Evolutionary conservation across 2,797 vertebrate species (phyloP), one percentile per base, ranked within the genome.

Genomic region (Gadopsis bispinosus): DNA sequence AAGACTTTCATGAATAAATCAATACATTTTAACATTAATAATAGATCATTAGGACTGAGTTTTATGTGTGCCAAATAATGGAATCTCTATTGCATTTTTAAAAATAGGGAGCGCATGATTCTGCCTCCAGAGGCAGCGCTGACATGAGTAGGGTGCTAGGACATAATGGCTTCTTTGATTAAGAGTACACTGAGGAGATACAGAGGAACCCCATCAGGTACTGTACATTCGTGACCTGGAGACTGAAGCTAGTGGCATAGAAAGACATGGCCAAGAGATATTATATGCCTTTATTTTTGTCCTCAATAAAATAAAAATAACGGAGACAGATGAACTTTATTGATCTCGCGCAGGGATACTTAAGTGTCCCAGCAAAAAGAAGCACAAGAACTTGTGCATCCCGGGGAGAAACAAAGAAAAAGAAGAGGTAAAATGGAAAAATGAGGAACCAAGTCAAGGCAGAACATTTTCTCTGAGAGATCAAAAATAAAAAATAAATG

Each of bases 1-100:
- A 80, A 87, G 90, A 83, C 80, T 33, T 76, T 81, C 87, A 93
- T 92, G 67, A 94, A 94, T 94, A 93, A 93, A 87, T 78, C 88
- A 93, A 80, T 66, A 75, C 84, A 89, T 88, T 90, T 93, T 86
- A 91, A 75, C 91, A 94, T 94, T 65, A 94, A 94, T 94, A 94
- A 94, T 92, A 80, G 78, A 94, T 87, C 83, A 89, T 94, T 93
- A 92, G 77, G 84, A 84, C 74, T 81, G 58, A 7, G 81, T 85
- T 91, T 92, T 88, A 89, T 88, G 80, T 85, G 83, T 69, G 77
- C 48, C 69, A 91, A 93, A 93, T 93, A 93, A 94, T 91, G 86
- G 89, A 91, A 92, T 87, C 81, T 83, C 89, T 92, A 55, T 71
- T 93, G 91, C 87, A 93, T 92, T 92, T 93, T 89, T 91, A 90